phyloP scores from a whole-genome alignment of 1,140 invertebrate species.

The Bombus balteatus region DNA sequence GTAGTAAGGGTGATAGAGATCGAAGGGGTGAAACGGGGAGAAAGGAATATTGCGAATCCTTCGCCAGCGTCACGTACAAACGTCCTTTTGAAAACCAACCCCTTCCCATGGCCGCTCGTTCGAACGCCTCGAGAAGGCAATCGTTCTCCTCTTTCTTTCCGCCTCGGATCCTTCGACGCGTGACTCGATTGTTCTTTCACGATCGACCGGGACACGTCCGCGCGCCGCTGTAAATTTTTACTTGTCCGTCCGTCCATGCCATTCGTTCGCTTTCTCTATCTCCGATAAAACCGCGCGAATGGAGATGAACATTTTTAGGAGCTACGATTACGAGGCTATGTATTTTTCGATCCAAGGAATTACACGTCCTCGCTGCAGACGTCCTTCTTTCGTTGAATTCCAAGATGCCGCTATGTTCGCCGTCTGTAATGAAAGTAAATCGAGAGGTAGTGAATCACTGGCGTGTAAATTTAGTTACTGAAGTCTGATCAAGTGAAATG shows the following conservation, averaged over 20 bases:
- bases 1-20: conserved; percentile 13
- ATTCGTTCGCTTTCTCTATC: neutral
- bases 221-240: conserved; percentile 42
- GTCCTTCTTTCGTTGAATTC: neutral
- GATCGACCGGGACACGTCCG: conserved; percentile 32
- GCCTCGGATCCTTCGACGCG: conserved; percentile 42
- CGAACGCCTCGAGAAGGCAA: conserved; percentile 47
- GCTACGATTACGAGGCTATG: neutral
- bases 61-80: conserved; percentile 61
- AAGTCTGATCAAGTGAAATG: no score
- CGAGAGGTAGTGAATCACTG: no score
- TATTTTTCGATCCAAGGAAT: neutral
- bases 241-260: conserved; percentile 22
- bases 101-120: conserved; percentile 22
- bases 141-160: conserved; percentile 49
- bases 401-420: neutral
- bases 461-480: no score
- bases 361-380: neutral
- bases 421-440: neutral
- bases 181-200: conserved; percentile 62
- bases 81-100: conserved; percentile 54
- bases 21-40: conserved; percentile 3
- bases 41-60: conserved; percentile 43
- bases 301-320: neutral
- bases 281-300: neutral